These are phyloP conservation scores for Enteromius mattozi DNA, from an alignment of 2,797 vertebrate genomes.

Conservation along the genomic window DNA sequence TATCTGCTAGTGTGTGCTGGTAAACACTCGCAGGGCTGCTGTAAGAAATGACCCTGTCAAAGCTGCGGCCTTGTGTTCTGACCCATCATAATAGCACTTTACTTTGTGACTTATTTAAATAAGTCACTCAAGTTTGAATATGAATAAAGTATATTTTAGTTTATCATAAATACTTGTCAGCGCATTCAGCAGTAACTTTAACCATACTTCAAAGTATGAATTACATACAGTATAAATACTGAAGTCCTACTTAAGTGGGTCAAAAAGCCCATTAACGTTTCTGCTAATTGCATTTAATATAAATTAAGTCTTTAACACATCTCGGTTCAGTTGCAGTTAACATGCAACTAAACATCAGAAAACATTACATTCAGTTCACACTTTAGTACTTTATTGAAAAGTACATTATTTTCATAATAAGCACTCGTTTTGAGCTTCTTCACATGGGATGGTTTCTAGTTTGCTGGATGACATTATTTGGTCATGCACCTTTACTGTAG, in stretches of 20 bases:
- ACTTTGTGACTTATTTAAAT: too few relatives aligned
- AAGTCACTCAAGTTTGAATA: too few relatives aligned
- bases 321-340: not conserved
- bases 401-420: not conserved
- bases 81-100: not conserved
- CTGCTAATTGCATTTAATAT: not conserved
- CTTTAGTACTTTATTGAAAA: not conserved
- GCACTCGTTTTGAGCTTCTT: not conserved
- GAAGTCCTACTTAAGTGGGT: not conserved
- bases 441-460: not conserved
- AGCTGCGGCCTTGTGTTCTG: not conserved
- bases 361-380: not conserved
- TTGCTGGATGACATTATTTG: not conserved
- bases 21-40: not conserved
- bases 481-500: conserved; percentile 89
- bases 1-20: not conserved
- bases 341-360: not conserved
- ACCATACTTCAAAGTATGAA: not conserved
- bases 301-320: not conserved
- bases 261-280: not conserved
- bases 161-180: too few relatives aligned
- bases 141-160: too few relatives aligned
- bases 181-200: not conserved
- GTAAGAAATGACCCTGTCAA: not conserved
- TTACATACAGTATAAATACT: not conserved